A percentile compares a stretch with the other conserved stretches of the same genome.
Conservation (phyloP, 2,113 vertebrate genomes). For the Chloroceryle aenea region DNA sequence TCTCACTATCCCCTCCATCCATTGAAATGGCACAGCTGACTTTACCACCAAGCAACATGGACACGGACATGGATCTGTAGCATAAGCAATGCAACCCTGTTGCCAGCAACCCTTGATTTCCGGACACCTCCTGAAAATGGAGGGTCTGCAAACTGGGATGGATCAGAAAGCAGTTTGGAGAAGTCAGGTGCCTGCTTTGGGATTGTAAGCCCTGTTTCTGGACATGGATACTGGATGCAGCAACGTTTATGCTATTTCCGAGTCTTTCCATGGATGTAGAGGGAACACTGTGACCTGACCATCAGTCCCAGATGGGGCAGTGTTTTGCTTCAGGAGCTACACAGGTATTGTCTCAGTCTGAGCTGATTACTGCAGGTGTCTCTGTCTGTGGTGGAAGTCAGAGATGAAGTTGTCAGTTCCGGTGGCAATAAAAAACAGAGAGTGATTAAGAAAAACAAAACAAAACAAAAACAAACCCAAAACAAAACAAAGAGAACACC, state of each 20-base stretch:
- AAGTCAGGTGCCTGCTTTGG: neutral
- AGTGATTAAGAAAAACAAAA: neutral
- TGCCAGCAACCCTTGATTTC: neutral
- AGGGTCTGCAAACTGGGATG: neutral
- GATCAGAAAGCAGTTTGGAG: neutral
- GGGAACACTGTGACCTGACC: neutral
- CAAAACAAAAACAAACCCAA: too few relatives aligned
- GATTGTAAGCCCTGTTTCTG: neutral
- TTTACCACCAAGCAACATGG: neutral
- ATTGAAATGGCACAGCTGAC: neutral
- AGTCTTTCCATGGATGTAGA: neutral
- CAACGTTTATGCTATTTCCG: neutral
- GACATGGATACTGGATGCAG: neutral
- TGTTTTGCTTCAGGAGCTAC: neutral
- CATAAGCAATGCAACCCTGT: neutral
- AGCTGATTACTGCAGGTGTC: neutral
- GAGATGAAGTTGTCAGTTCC: neutral
- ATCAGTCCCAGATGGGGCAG: too few relatives aligned
- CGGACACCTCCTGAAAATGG: neutral
- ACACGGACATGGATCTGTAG: accelerated
- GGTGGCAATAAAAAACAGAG: neutral
- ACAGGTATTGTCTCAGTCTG: accelerated
- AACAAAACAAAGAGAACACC: neutral
- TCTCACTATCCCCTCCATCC: neutral
- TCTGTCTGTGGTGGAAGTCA: neutral